These are phyloP conservation scores for Mionectes macconnelli DNA, from an alignment of 2,113 vertebrate genomes.

Conservation along the genomic window DNA sequence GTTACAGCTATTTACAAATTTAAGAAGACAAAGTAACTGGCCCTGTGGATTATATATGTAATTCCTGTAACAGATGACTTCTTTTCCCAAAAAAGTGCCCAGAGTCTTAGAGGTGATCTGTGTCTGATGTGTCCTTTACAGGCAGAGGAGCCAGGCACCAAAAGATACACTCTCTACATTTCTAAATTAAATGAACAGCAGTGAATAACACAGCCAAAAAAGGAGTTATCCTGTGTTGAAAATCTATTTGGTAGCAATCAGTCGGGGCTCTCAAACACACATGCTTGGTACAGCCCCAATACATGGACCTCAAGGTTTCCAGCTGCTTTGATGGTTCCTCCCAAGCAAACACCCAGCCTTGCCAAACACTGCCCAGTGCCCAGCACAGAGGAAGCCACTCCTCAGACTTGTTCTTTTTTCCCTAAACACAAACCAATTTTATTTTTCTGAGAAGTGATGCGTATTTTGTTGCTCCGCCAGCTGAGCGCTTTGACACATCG, in stretches of 20 bases:
- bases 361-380: neutral
- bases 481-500: neutral
- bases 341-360: neutral
- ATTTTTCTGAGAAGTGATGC: neutral
- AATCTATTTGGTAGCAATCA: neutral
- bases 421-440: neutral
- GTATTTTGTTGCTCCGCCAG: neutral
- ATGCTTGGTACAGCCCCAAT: neutral
- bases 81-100: neutral
- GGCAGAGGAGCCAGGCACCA: neutral
- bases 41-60: neutral
- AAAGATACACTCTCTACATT: neutral
- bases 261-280: neutral
- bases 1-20: neutral
- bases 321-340: neutral
- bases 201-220: neutral
- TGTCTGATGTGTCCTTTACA: neutral
- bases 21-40: neutral
- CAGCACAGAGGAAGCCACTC: neutral
- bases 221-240: neutral
- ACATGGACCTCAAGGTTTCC: neutral
- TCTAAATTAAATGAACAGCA: neutral
- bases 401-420: neutral
- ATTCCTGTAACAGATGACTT: neutral
- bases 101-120: neutral